Percentiles rank a stretch among this genome's conserved stretches.
phyloP scores from a whole-genome alignment of 37 sponge, comb jelly and placozoan species.

The Diacarnus erythraeanus region DNA sequence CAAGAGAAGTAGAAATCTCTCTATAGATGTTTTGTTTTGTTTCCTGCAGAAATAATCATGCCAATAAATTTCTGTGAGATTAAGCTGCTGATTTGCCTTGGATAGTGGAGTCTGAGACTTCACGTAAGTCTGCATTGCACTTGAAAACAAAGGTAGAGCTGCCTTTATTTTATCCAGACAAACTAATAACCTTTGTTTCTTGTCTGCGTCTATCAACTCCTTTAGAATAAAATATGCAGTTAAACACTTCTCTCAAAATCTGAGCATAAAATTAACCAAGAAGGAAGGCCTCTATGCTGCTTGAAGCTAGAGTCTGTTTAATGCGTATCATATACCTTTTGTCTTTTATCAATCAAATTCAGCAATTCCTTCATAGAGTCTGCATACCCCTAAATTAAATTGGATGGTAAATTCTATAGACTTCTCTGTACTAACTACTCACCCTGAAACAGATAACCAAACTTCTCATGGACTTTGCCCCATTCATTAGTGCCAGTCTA shows the following conservation, averaged over 20 bases:
- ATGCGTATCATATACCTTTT: conserved; percentile 59
- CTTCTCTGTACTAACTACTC: not conserved
- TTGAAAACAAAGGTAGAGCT: conserved; percentile 61
- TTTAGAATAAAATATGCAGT: conserved; percentile 4
- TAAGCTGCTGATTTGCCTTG: too few species aligned
- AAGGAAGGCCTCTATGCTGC: not conserved
- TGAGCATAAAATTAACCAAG: not conserved
- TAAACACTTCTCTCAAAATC: not conserved
- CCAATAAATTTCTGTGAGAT: too few species aligned
- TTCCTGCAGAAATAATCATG: conserved; percentile 13
- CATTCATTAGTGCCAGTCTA: conserved; percentile 64
- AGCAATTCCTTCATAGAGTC: conserved; percentile 68
- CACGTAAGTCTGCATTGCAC: conserved; percentile 69
- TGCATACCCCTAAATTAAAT: conserved; percentile 62
- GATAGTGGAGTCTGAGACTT: conserved; percentile 32
- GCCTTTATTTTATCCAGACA: conserved; percentile 47
- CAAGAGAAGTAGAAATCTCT: conserved; percentile 20
- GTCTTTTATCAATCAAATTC: conserved; percentile 60
- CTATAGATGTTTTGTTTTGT: conserved; percentile 11
- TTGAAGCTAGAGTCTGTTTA: too few species aligned
- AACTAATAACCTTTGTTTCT: conserved; percentile 44
- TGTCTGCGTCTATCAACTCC: conserved; percentile 57
- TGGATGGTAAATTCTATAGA: not conserved
- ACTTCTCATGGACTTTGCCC: conserved; percentile 77
- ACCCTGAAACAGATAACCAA: conserved; percentile 85